These are phyloP conservation scores for Gobius niger DNA, from an alignment of 2,113 vertebrate genomes.

Conservation along the genomic window DNA sequence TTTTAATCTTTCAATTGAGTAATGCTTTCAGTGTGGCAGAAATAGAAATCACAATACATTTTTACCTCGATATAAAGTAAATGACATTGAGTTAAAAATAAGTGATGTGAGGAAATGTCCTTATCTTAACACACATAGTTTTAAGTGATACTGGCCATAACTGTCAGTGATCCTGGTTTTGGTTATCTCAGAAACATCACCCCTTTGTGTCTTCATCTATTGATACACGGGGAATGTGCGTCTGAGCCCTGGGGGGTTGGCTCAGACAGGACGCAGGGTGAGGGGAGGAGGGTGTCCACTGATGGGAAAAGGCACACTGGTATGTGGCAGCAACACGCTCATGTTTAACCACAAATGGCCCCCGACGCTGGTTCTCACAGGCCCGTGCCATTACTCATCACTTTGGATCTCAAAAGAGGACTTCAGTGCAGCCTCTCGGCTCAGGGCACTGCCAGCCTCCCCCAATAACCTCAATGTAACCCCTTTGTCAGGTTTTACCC, in stretches of 20 bases:
- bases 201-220: slow-evolving; percentile 37
- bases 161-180: slow-evolving; percentile 39
- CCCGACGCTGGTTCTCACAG: slow-evolving; percentile 78
- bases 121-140: slow-evolving; percentile 13
- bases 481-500: slow-evolving; percentile 25
- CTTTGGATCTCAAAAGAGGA: slow-evolving; percentile 53
- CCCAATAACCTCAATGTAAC: slow-evolving; percentile 43
- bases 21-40: too few species aligned
- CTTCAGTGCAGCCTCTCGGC: slow-evolving; percentile 47
- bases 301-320: slow-evolving; percentile 75
- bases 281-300: slow-evolving; percentile 27
- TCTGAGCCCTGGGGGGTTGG: slow-evolving; percentile 56
- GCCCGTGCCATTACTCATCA: slow-evolving; percentile 76
- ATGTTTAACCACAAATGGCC: slow-evolving; percentile 71
- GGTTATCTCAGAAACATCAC: slow-evolving; percentile 41
- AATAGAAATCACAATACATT: background rate
- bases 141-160: slow-evolving; percentile 17
- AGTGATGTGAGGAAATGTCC: background rate
- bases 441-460: slow-evolving; percentile 30
- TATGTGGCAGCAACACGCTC: slow-evolving; percentile 74
- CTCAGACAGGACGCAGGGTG: slow-evolving; percentile 28
- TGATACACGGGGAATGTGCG: slow-evolving; percentile 68
- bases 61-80: background rate
- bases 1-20: too few species aligned
- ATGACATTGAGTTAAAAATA: background rate